Evolutionary conservation across 2,113 vertebrate species (phyloP).

Genomic region (Pithys albifrons): DNA sequence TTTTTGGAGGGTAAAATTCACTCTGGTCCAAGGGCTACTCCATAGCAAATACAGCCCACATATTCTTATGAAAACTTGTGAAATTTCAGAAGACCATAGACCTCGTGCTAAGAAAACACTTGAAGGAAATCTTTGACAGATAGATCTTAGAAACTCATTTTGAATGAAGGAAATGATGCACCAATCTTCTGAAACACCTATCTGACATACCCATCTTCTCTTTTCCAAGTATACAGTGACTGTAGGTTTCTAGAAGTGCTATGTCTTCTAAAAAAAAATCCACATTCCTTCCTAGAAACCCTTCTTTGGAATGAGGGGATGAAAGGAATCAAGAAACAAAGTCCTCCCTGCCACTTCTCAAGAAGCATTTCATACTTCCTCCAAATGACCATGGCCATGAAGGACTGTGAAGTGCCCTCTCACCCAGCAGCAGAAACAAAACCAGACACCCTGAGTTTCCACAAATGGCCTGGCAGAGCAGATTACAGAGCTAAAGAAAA

Average conservation of each 20-base stretch:
- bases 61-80: neutral
- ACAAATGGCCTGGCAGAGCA: neutral
- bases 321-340: neutral
- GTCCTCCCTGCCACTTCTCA: neutral
- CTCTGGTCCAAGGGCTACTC: neutral
- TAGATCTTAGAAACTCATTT: neutral
- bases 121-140: neutral
- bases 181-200: neutral
- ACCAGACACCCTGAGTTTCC: neutral
- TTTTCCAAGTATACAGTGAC: neutral
- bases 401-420: neutral
- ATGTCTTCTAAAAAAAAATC: neutral
- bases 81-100: neutral
- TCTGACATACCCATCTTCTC: neutral
- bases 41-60: neutral
- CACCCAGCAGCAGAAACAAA: neutral
- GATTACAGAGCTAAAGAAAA: neutral
- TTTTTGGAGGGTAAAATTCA: neutral
- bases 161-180: neutral
- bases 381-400: rapidly evolving
- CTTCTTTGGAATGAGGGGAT: neutral
- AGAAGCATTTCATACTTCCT: neutral
- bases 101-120: neutral
- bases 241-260: neutral
- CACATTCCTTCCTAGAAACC: neutral